phyloP scores from a whole-genome alignment of 2,888 invertebrate species.

The Tinea trinotella region DNA sequence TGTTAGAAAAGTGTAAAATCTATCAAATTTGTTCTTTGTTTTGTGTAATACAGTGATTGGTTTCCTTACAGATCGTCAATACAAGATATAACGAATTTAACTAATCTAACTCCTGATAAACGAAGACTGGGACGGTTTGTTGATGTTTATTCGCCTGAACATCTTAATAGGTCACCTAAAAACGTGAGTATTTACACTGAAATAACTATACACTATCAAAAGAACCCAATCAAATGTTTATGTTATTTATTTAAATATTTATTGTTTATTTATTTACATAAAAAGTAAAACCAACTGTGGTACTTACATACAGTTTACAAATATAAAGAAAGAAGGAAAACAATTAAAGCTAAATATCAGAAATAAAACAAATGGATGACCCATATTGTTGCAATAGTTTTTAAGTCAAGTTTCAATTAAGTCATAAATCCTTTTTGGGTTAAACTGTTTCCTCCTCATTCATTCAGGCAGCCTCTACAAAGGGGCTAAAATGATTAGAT shows the following conservation, averaged over 20 bases:
- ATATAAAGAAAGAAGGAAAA: too few relatives aligned
- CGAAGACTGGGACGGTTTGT: slow-evolving; percentile 54
- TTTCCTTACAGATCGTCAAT: slow-evolving; percentile 31
- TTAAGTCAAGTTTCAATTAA: too few relatives aligned
- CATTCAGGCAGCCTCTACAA: too few relatives aligned
- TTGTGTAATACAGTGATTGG: background rate
- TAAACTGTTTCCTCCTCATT: too few relatives aligned
- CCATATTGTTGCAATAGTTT: too few relatives aligned
- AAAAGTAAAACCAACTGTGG: too few relatives aligned
- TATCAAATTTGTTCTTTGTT: background rate
- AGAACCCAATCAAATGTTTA: background rate
- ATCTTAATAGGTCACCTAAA: slow-evolving; percentile 60
- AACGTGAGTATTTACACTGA: slow-evolving; percentile 42
- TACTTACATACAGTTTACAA: too few relatives aligned
- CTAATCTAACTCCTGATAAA: slow-evolving; percentile 44
- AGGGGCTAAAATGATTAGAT: too few relatives aligned
- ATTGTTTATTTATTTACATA: too few relatives aligned
- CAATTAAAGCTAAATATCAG: too few relatives aligned
- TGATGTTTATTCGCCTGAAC: slow-evolving; percentile 64
- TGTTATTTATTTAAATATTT: background rate
- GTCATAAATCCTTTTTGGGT: too few relatives aligned
- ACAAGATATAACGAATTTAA: slow-evolving; percentile 35
- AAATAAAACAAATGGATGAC: too few relatives aligned
- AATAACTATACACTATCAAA: slow-evolving; percentile 10
- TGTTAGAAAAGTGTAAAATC: background rate